phyloP scores from a whole-genome alignment of 2,113 vertebrate genomes.

The Mellivora capensis region DNA sequence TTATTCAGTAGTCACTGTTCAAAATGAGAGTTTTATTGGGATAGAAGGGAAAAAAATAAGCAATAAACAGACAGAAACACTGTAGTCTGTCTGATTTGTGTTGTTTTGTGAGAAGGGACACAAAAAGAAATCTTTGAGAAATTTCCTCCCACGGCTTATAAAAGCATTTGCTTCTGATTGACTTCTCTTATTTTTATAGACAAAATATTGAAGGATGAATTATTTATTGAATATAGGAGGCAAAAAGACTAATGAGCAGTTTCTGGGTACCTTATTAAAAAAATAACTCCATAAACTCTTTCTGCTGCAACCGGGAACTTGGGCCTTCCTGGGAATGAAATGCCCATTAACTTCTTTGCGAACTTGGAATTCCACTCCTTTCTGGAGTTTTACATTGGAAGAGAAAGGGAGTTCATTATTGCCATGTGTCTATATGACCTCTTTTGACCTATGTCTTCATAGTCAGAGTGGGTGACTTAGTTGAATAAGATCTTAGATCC shows the following conservation, averaged over 20 bases:
- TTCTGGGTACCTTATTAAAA: constrained; percentile 41
- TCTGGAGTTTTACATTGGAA: not conserved
- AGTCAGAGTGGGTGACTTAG: not conserved
- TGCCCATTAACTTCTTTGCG: not conserved
- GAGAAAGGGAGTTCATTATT: not conserved
- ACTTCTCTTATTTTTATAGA: constrained; percentile 62
- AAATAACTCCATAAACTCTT: not conserved
- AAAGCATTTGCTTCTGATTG: constrained; percentile 36
- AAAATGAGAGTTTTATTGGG: constrained; percentile 71
- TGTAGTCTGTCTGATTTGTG: constrained; percentile 52
- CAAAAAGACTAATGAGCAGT: constrained; percentile 43
- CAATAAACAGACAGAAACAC: constrained; percentile 69
- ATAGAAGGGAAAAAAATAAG: constrained; percentile 60
- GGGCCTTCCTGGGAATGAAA: not conserved
- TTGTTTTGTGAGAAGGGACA: not conserved
- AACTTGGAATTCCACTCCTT: not conserved
- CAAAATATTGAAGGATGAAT: constrained; percentile 68
- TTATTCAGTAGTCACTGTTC: constrained; percentile 71
- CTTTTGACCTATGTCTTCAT: not conserved
- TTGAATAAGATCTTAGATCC: not conserved
- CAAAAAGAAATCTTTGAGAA: constrained; percentile 21
- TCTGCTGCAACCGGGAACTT: not conserved
- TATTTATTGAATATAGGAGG: constrained; percentile 67
- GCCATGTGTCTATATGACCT: not conserved
- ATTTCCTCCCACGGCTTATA: constrained; percentile 51